Evolutionary conservation across 2,888 invertebrate species (phyloP).

Genomic region (Plemyria rubiginata): DNA sequence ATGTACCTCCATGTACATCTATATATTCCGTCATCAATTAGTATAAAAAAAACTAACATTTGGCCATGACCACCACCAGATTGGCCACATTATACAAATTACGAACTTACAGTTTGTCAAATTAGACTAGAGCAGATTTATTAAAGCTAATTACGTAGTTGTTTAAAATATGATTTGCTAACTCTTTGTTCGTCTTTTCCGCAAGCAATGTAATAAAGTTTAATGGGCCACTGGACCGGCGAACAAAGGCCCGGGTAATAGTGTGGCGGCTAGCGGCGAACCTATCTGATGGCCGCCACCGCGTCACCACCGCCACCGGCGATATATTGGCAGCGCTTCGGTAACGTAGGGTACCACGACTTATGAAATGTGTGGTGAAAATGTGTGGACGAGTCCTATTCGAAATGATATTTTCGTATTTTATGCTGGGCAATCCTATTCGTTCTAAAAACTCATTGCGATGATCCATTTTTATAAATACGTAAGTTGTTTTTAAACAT

Average conservation of each 20-base stretch:
- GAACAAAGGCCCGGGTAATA: constrained; percentile 73
- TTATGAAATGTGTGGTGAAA: no score
- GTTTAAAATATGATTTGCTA: constrained; percentile 23
- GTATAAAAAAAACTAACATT: no score
- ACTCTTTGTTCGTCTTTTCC: constrained; percentile 25
- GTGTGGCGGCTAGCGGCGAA: constrained; percentile 64
- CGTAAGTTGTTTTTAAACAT: no score
- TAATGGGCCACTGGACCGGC: constrained; percentile 48
- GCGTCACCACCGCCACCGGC: neutral
- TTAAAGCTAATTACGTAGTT: neutral
- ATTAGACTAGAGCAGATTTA: no score
- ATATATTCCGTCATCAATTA: no score
- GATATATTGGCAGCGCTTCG: constrained; percentile 58
- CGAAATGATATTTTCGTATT: neutral
- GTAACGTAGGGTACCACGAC: neutral
- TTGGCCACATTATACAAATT: no score
- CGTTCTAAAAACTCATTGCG: no score
- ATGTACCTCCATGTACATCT: no score
- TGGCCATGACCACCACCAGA: no score
- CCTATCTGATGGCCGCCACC: constrained; percentile 67
- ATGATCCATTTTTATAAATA: no score
- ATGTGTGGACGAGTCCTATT: neutral
- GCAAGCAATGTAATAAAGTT: constrained; percentile 45
- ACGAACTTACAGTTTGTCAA: no score
- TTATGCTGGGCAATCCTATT: no score